These are phyloP conservation scores for Halcyon smyrnensis DNA, from an alignment of 2,797 vertebrate genomes.

Conservation along the genomic window DNA sequence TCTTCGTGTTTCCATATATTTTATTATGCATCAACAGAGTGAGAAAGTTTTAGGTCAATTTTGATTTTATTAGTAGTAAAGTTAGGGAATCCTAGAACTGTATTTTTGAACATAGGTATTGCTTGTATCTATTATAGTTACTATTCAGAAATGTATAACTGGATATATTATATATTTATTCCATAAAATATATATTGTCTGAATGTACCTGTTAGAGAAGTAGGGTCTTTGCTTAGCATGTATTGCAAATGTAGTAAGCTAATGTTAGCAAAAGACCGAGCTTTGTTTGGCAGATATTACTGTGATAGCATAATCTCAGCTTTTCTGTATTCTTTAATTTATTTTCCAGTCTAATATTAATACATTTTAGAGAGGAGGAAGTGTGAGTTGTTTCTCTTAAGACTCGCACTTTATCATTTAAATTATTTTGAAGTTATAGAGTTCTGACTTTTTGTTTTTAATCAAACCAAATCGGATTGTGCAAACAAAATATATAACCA, in stretches of 20 bases:
- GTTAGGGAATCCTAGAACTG: constrained; percentile 69
- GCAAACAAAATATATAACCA: neutral
- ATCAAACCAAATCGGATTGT: constrained; percentile 41
- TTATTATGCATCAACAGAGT: constrained; percentile 71
- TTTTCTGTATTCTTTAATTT: constrained; percentile 64
- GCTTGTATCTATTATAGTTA: constrained; percentile 73
- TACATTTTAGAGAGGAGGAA: constrained; percentile 52
- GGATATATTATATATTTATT: constrained; percentile 81
- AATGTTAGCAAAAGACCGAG: constrained; percentile 67
- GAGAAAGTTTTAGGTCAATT: constrained; percentile 65
- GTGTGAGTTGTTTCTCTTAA: constrained; percentile 44
- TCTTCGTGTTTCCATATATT: constrained; percentile 75
- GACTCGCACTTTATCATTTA: neutral
- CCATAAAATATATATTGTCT: constrained; percentile 75
- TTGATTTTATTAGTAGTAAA: constrained; percentile 76
- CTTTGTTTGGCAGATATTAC: constrained; percentile 59
- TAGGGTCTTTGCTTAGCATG: constrained; percentile 76
- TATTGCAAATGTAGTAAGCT: constrained; percentile 71
- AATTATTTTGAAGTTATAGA: constrained; percentile 41
- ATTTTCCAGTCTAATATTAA: constrained; percentile 65
- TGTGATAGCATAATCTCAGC: constrained; percentile 52
- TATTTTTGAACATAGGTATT: constrained; percentile 78
- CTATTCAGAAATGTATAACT: constrained; percentile 77
- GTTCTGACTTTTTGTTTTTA: neutral
- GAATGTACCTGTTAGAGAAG: constrained; percentile 74